Base-by-base conservation (phyloP, 2,113 vertebrate species). In the Heterotilapia buettikoferi region DNA sequence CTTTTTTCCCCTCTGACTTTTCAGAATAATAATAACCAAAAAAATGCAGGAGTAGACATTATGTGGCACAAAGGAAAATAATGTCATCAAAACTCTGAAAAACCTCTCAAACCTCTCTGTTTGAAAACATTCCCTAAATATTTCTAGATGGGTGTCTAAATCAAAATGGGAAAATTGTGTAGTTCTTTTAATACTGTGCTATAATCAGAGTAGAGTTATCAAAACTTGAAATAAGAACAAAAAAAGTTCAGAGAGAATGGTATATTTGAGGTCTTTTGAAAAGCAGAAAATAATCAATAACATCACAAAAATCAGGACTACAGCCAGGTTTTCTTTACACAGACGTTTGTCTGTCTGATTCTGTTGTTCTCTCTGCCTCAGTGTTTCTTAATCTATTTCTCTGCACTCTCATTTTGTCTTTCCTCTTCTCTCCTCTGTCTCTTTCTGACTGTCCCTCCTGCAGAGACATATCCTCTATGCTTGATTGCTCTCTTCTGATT, bases 401-500 rank as follows among this genome's bases (percentile, higher is more conserved):
- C 53, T 21, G 5, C 19, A 7, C 56, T 86, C 29, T 85, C 47
- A 52, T 71, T 85, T 80, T 91, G 38, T 82, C 85, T 85, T 52
- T 71, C 73, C 45, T 59, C 52, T 2, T 57, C 66, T 90, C 26
- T 24, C 66, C 84, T 36, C 66, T 84, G 45, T 87, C 84, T 89
- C 45, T 82, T 19, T 54, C 82, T 82, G 33, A 81, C 84, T 71
- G 80, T 92, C 88, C 90, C 86, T 93, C 95, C 92, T 85, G 93
- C 56, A 45, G 92, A 88, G 95, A 88, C 84, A 78, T 82, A 87
- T 92, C 84, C 84, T 91, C 83, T 63, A 82, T 85, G 88, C 91
- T 94, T 95, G 93, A 94, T 96, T 95, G 93, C 84, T 73, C 85
- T 80, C 89, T 82, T 93, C 90, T 92, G 92, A 94, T 92, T 94